These are phyloP conservation scores for Endomychus coccineus DNA, from an alignment of 2,888 invertebrate genomes.

Conservation along the genomic window DNA sequence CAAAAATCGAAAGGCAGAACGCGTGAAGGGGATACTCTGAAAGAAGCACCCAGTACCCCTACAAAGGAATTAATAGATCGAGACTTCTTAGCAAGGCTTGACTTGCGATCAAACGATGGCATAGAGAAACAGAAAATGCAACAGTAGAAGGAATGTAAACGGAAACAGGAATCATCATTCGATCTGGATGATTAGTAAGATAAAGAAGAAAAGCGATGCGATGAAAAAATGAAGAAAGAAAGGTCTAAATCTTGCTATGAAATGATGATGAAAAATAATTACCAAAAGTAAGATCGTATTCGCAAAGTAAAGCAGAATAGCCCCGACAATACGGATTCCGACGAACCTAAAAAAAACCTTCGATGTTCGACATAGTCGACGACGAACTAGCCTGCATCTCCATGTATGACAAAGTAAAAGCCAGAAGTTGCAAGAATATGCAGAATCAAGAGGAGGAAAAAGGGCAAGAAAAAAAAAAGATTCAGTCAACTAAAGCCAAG, in stretches of 20 bases:
- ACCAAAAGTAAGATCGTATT: constrained; percentile 34
- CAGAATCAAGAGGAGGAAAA: constrained; percentile 87
- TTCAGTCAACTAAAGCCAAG: constrained; percentile 83
- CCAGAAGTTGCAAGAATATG: constrained; percentile 88
- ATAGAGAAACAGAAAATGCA: constrained; percentile 52
- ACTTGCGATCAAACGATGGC: constrained; percentile 51
- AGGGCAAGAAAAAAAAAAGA: constrained; percentile 73
- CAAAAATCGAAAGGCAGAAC: constrained; percentile 37
- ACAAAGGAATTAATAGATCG: constrained; percentile 42
- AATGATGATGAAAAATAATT: constrained; percentile 26
- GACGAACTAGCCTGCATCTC: constrained; percentile 88
- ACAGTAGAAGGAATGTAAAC: constrained; percentile 50
- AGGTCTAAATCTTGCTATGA: constrained; percentile 9
- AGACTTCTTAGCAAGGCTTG: constrained; percentile 53
- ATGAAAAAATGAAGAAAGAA: constrained; percentile 9
- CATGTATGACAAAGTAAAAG: constrained; percentile 97
- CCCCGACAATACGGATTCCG: constrained; percentile 67
- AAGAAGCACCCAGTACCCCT: constrained; percentile 29
- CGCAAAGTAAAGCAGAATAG: constrained; percentile 46
- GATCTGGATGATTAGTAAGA: constrained; percentile 12
- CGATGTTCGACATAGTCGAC: constrained; percentile 83
- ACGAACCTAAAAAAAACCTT: constrained; percentile 82
- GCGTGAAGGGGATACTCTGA: constrained; percentile 35
- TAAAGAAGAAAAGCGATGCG: constrained; percentile 11
- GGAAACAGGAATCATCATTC: constrained; percentile 36